Conservation (phyloP, 2,797 vertebrate genomes). For the Triplophysa bombifrons region DNA sequence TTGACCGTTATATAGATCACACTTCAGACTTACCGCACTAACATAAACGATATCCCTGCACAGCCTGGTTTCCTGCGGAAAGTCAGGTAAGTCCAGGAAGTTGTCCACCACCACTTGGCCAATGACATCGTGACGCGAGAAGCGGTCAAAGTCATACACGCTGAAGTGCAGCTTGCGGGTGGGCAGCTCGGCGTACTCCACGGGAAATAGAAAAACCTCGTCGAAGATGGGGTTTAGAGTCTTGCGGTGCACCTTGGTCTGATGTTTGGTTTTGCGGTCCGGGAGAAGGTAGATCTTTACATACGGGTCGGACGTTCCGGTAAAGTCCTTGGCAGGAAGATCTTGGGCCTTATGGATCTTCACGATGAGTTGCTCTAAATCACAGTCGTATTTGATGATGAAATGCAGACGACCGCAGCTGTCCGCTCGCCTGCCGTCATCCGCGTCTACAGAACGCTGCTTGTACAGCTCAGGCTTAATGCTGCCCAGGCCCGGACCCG, state of each 20-base stretch:
- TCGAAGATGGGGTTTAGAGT: conserved; percentile 97
- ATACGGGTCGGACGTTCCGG: conserved; percentile 96
- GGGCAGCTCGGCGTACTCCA: conserved; percentile 89
- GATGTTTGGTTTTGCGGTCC: conserved; percentile 97
- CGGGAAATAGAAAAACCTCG: conserved; percentile 96
- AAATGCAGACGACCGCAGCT: conserved; percentile 93
- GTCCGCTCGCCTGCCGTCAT: conserved; percentile 81
- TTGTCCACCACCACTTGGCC: conserved; percentile 98
- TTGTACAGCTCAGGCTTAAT: conserved; percentile 98
- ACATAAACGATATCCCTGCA: conserved; percentile 97
- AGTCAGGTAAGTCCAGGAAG: conserved; percentile 97
- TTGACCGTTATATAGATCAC: neutral
- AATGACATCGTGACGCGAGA: conserved; percentile 96
- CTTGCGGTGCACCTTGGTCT: conserved; percentile 99
- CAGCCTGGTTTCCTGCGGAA: conserved; percentile 94
- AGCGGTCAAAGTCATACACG: conserved; percentile 98
- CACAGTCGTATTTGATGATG: conserved; percentile 94
- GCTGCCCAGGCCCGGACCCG: conserved; percentile 85
- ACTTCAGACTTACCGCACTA: conserved; percentile 87
- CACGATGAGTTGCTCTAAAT: conserved; percentile 95
- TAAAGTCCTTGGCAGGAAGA: conserved; percentile 97
- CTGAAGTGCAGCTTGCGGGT: conserved; percentile 96
- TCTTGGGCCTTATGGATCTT: conserved; percentile 96
- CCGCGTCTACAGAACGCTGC: conserved; percentile 90
- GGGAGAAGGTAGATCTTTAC: conserved; percentile 98